Percentiles rank a stretch among this genome's conserved stretches.
Evolutionary conservation across 1,140 invertebrate species (phyloP).

Genomic region (Hypsibius dujardini): DNA sequence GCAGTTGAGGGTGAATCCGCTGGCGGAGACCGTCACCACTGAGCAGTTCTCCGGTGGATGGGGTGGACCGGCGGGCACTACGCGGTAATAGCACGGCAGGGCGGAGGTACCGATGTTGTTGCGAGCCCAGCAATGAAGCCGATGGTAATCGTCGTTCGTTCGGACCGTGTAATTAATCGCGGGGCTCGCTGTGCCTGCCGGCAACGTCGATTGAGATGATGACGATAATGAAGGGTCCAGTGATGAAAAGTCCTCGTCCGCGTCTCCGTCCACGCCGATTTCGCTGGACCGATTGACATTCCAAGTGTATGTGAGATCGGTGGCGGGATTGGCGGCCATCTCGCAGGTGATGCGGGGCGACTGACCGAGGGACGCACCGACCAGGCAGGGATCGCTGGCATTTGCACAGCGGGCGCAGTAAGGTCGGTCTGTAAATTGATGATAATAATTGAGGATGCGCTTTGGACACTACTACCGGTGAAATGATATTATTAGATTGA

Average conservation of each 20-base stretch:
- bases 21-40: neutral
- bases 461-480: too few relatives aligned
- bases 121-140: neutral
- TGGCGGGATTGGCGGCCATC: slow-evolving; percentile 5
- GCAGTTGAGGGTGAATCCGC: neutral
- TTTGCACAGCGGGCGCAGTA: slow-evolving; percentile 13
- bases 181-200: neutral
- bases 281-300: neutral
- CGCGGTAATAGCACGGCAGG: neutral
- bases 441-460: too few relatives aligned
- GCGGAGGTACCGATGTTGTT: neutral
- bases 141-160: neutral
- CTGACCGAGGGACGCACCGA: neutral
- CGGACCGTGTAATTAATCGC: slow-evolving; percentile 17
- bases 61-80: slow-evolving; percentile 4
- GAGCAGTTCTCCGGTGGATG: slow-evolving; percentile 17
- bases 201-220: too few relatives aligned
- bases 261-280: neutral
- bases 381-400: slow-evolving; percentile 10
- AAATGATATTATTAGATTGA: too few relatives aligned
- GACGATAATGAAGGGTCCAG: slow-evolving; percentile 2
- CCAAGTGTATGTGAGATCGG: neutral
- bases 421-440: neutral
- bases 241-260: neutral
- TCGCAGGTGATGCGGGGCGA: neutral